Evolutionary conservation across 2,113 vertebrate species (phyloP).

Genomic region (Lichenostomus cassidix): DNA sequence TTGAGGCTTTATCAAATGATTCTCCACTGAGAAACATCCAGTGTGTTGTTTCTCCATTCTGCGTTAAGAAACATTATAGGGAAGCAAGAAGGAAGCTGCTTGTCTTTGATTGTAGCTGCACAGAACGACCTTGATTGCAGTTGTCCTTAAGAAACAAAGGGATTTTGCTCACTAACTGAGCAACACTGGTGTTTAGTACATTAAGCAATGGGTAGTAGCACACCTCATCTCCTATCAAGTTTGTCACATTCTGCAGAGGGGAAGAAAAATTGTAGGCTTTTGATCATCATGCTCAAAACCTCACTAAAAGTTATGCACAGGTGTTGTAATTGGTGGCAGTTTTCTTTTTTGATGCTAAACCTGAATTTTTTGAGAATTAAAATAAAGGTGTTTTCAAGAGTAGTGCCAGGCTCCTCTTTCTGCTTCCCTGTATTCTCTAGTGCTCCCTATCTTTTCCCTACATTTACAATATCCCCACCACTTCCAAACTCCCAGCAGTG

Average conservation of each 20-base stretch:
- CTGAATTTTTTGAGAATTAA: conserved; percentile 11
- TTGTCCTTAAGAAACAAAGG: background rate
- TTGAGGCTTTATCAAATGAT: background rate
- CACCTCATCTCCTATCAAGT: background rate
- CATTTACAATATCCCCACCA: background rate
- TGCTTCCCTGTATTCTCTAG: background rate
- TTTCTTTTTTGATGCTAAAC: conserved; percentile 6
- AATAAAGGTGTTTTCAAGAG: conserved; percentile 50
- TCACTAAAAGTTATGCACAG: background rate
- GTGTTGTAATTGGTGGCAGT: background rate
- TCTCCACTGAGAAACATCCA: background rate
- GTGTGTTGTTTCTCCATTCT: background rate
- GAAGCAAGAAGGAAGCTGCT: background rate
- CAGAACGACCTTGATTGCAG: background rate
- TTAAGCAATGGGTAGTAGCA: conserved; percentile 1
- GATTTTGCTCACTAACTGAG: background rate
- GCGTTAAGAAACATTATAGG: background rate
- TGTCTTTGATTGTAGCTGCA: background rate
- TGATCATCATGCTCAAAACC: background rate
- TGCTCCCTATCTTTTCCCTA: background rate
- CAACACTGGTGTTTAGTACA: background rate
- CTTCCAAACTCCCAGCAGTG: background rate
- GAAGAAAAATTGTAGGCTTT: background rate
- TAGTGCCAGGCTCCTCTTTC: background rate
- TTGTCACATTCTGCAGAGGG: background rate